Base-by-base conservation (phyloP, 1,140 invertebrate genomes). In the Zaprionus vittiger region DNA sequence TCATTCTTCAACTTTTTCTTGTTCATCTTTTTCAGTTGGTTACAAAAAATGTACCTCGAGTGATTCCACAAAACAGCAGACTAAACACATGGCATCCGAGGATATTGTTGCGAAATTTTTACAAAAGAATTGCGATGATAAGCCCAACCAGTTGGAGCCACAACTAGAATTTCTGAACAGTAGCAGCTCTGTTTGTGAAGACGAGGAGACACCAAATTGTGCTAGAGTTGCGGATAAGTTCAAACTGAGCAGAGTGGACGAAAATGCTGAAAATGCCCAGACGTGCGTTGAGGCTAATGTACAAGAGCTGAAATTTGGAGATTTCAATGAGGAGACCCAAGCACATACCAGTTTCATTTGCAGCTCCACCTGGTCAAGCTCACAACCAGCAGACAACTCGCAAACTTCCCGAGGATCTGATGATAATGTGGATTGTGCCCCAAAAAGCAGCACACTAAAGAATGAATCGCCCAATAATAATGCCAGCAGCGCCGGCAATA, bases 21-120 rank as follows among this genome's bases (percentile, higher is more conserved):
- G 9, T 9, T 5, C 1, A 26, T 17, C 0, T 38, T 41, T 47
- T 59, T 7, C 17, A 86, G 80, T 72, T 49, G 65, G 73, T 28
- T 57, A 44, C 67, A 86, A 77, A 24, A 70, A 79, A 11, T 52
- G 61, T 38, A 11, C 41, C 14, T 9, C n/a, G 22, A 54, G 52
- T 26, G 28, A 38, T 49, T 17, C 22, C 3, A 59, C 47, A 34
- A 22, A 52, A 17, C 55, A 67, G n/a, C 4, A 54, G 3, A 56
- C 71, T 15, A 68, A 72, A 55, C 91, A 90, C 37, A 34, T 90
- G 41, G 77, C 86, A 28, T 79, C 73, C 26, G 76, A 89, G 22
- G 91, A 92, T 69, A 92, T 92, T 60, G 78, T 85, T n/a, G 81
- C 91, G 7, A 77, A 91, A 59, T 91, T 89, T 31, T 26, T 92